Percentiles rank a stretch among this genome's conserved stretches.
Evolutionary conservation across 2,113 vertebrate species (phyloP).

Genomic region (Neofelis nebulosa): DNA sequence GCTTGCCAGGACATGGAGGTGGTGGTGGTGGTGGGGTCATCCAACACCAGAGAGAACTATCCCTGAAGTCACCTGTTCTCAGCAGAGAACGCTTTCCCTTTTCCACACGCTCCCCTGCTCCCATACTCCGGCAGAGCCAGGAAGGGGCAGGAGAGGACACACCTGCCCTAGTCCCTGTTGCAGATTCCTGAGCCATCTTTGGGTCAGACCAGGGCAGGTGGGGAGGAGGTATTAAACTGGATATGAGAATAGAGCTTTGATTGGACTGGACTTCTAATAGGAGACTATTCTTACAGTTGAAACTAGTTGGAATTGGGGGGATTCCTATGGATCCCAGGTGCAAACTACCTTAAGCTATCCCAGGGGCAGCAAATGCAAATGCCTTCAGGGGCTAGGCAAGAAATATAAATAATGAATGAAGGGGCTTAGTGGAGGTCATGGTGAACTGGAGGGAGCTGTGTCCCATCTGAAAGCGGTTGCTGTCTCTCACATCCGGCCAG

Average conservation of each 20-base stretch:
- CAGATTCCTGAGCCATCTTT: not conserved
- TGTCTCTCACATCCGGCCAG: not conserved
- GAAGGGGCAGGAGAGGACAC: not conserved
- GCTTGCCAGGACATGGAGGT: not conserved
- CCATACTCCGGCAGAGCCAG: not conserved
- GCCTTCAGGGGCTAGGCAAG: not conserved
- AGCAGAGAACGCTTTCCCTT: not conserved
- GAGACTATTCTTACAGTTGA: not conserved
- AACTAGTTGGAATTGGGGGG: not conserved
- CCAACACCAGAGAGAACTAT: not conserved
- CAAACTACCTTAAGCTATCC: not conserved
- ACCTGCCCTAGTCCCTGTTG: accelerated
- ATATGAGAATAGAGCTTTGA: not conserved
- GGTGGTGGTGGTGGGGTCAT: accelerated
- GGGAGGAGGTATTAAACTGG: not conserved
- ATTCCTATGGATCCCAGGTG: not conserved
- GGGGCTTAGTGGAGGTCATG: not conserved
- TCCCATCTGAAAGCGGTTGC: not conserved
- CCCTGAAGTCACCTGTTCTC: not conserved
- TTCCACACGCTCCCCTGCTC: not conserved
- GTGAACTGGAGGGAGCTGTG: not conserved
- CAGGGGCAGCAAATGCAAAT: not conserved
- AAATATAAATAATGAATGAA: not conserved
- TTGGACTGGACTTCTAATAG: not conserved
- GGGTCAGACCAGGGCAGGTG: not conserved